phyloP scores from a whole-genome alignment of 2,113 vertebrate species.

The Lycaon pictus region DNA sequence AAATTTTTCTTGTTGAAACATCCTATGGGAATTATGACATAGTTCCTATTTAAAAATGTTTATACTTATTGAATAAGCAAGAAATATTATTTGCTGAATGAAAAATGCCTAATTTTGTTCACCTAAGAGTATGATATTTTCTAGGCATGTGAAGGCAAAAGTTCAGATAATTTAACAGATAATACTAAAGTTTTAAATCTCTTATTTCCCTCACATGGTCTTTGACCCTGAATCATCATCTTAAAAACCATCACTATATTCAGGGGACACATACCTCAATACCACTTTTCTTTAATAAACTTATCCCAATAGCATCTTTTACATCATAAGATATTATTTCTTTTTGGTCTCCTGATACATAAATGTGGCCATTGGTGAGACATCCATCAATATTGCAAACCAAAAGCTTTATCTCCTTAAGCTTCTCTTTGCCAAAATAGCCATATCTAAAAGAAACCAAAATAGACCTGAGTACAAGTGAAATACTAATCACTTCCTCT shows the following conservation, averaged over 20 bases:
- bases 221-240: constrained; percentile 58
- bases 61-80: not conserved
- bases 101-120: constrained; percentile 29
- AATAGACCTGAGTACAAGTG: constrained; percentile 58
- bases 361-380: constrained; percentile 92
- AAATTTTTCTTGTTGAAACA: constrained; percentile 40
- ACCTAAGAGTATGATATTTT: not conserved
- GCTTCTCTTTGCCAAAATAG: constrained; percentile 93
- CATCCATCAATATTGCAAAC: constrained; percentile 94
- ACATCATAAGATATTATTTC: constrained; percentile 91
- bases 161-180: not conserved
- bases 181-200: constrained; percentile 9
- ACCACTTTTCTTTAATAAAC: constrained; percentile 88
- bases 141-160: constrained; percentile 14
- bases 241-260: constrained; percentile 23
- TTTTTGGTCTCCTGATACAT: constrained; percentile 88
- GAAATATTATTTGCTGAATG: not conserved
- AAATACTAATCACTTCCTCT: not conserved
- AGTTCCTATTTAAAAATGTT: constrained; percentile 21
- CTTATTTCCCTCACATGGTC: not conserved
- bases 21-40: not conserved
- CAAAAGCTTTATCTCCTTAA: constrained; percentile 91
- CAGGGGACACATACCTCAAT: constrained; percentile 90
- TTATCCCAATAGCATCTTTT: constrained; percentile 89
- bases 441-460: constrained; percentile 91